Percentiles rank a stretch among this genome's conserved stretches.
These are phyloP conservation scores for Patiria miniata DNA, from an alignment of 35 echinoderm and acorn worm species.

Conservation along the genomic window DNA sequence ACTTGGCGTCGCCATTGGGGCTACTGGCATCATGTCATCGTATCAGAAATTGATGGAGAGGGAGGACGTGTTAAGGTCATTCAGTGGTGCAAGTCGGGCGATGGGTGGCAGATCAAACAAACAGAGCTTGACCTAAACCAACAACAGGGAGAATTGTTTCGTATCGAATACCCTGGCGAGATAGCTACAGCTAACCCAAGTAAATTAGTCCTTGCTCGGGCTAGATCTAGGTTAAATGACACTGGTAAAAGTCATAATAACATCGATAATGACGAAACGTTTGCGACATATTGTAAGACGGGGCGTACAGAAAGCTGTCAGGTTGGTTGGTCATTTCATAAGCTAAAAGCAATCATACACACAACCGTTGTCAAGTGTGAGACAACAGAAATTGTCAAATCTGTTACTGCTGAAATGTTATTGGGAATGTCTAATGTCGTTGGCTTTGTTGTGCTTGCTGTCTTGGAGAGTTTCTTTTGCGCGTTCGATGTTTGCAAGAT, in stretches of 20 bases:
- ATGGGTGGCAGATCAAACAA: neutral
- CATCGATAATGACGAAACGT: too few species aligned
- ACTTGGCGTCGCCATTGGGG: too few species aligned
- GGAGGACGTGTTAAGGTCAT: neutral
- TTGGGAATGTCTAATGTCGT: neutral
- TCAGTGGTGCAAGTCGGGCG: neutral
- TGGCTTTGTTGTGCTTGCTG: neutral
- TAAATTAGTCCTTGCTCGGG: slow-evolving; percentile 31
- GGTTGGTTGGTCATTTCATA: neutral
- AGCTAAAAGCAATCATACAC: neutral
- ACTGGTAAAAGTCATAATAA: neutral
- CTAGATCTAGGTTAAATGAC: slow-evolving; percentile 7
- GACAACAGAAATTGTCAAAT: neutral
- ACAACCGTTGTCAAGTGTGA: neutral
- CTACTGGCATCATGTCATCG: too few species aligned
- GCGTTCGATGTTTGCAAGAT: neutral
- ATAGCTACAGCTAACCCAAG: slow-evolving; percentile 2
- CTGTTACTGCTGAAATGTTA: neutral
- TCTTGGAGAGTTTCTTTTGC: neutral
- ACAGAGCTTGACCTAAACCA: neutral
- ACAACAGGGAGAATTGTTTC: too few species aligned
- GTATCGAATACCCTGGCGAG: neutral
- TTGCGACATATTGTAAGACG: too few species aligned
- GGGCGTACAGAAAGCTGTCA: too few species aligned
- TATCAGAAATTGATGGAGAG: neutral